A percentile compares a stretch with the other conserved stretches of the same genome.
Evolutionary conservation across 2,888 invertebrate species (phyloP).

Genomic region (Nephrotoma guestfalica): DNA sequence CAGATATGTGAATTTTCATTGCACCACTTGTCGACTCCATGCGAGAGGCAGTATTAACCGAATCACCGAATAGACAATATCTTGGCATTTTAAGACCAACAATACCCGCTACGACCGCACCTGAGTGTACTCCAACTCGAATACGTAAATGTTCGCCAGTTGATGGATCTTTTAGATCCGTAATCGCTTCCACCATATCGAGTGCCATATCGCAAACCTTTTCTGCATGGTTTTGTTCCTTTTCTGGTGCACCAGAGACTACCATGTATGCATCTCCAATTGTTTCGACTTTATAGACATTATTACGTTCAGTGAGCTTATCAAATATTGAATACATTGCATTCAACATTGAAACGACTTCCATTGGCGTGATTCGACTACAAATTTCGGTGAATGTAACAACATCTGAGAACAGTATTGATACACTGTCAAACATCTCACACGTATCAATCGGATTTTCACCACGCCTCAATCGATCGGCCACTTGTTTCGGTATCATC

Average conservation of each 20-base stretch:
- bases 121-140: constrained; percentile 78
- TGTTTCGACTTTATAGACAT: constrained; percentile 95
- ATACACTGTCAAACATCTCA: constrained; percentile 93
- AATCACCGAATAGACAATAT: constrained; percentile 59
- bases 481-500: constrained; percentile 98
- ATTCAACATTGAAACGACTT: constrained; percentile 94
- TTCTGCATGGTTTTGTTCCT: constrained; percentile 79
- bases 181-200: constrained; percentile 90
- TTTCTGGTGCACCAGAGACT: constrained; percentile 87
- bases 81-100: constrained; percentile 89
- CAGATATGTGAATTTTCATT: constrained; percentile 91
- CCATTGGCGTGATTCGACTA: constrained; percentile 89
- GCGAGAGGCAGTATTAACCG: constrained; percentile 78
- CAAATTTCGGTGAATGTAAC: constrained; percentile 97
- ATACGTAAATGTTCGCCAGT: constrained; percentile 74
- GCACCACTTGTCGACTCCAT: constrained; percentile 89
- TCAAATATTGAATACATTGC: constrained; percentile 98
- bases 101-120: constrained; percentile 85
- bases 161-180: constrained; percentile 81
- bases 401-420: constrained; percentile 93
- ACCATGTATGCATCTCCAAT: constrained; percentile 99
- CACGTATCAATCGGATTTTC: constrained; percentile 93
- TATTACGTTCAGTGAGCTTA: constrained; percentile 78
- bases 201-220: constrained; percentile 90
- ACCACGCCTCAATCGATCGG: constrained; percentile 83